Evolutionary conservation across 2,888 invertebrate genomes (phyloP).

Genomic region (Chloroclystis v-ata): DNA sequence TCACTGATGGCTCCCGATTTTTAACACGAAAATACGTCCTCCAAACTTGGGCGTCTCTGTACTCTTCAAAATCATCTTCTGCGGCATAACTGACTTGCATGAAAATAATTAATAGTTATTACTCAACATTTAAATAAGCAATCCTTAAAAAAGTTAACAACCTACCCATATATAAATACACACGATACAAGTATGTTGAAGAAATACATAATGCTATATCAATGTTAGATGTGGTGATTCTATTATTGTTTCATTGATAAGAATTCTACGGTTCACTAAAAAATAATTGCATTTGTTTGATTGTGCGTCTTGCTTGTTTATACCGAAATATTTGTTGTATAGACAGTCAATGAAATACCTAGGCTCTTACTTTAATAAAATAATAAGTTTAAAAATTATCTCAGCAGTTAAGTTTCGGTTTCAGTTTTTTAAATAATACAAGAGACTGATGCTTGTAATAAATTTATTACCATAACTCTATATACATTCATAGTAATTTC

Average conservation of each 20-base stretch:
- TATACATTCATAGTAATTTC: conserved; percentile 74
- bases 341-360: no score
- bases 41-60: conserved; percentile 45
- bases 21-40: conserved; percentile 24
- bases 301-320: background rate
- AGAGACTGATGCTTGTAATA: conserved; percentile 59
- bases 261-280: conserved; percentile 20
- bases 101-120: conserved; percentile 7
- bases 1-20: conserved; percentile 29
- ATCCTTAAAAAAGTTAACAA: background rate
- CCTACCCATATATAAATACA: no score
- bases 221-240: conserved; percentile 2
- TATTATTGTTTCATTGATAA: conserved; percentile 6
- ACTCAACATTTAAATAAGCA: background rate
- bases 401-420: background rate
- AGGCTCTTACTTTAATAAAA: no score
- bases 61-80: conserved; percentile 22
- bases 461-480: conserved; percentile 76
- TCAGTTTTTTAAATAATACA: conserved; percentile 37
- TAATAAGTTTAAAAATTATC: no score
- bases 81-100: conserved; percentile 19
- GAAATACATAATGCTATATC: conserved; percentile 8
- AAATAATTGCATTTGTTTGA: background rate
- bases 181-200: background rate
- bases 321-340: background rate